Base-by-base conservation (phyloP, 2,113 vertebrate species). In the Phainopepla nitens region DNA sequence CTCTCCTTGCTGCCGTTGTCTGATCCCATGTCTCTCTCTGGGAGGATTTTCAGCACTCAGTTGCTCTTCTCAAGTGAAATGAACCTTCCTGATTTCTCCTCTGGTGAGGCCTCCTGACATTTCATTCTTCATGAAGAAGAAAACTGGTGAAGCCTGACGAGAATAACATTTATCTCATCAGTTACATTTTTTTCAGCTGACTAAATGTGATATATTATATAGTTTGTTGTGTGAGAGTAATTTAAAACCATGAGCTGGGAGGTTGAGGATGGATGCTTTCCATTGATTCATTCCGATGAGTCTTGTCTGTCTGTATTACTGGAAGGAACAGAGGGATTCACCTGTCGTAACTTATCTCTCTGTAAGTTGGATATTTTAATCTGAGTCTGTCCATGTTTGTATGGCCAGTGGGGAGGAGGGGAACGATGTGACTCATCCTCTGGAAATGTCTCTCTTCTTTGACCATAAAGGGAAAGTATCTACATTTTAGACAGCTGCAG, bases 71-170 rank as follows among this genome's bases (percentile, higher is more conserved):
- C 36, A 47, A 70, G 51, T 89, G 89, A 84, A 82, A 3, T 90
- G n/a, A 93, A 79, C 75, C 22, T 85, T 91, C 77, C 47, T 82
- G 50, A 54, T 85, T 93, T 73, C 35, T 92, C 24, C 8, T 72
- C 15, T 75, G n/a, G 22, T 82, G 45, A 69, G 41, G 35, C 44
- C 44, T 75, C 60, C n/a, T 95, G 89, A 57, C 75, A 65, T 87
- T 95, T 94, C 29, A 44, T 89, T 87, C 68, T 93, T 95, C 58
- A 49, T 47, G 56, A 91, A 66, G 53, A 90, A 54, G 89, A 93
- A 80, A 80, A 96, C 57, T 57, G 49, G 22, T 72, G 54, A 65
- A 88, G 66, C 64, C 62, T 94, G 88, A 78, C 1, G 0, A 76
- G 66, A 92, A 66, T 92, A 86, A 60, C 36, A 66, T 90, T 92